phyloP scores from a whole-genome alignment of 2,113 vertebrate species.

The Gallinago paraguaiae region DNA sequence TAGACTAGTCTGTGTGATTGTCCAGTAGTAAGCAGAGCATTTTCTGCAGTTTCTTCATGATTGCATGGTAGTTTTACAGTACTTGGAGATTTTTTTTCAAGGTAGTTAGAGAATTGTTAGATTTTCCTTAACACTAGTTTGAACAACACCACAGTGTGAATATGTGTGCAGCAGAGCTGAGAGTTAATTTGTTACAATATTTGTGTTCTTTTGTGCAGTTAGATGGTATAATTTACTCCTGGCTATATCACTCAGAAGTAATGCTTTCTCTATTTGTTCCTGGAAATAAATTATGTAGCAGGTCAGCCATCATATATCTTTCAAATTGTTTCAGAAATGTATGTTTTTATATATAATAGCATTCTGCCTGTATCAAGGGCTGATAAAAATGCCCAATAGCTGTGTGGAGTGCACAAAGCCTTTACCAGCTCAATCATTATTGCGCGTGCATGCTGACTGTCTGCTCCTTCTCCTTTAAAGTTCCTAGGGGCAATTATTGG shows the following conservation, averaged over 20 bases:
- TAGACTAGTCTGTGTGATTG: not conserved
- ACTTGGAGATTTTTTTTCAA: not conserved
- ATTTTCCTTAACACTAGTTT: not conserved
- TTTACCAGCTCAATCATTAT: not conserved
- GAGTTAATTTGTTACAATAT: not conserved
- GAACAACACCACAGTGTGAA: not conserved
- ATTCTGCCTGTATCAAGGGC: not conserved
- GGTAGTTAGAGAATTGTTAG: not conserved
- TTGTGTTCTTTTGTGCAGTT: not conserved
- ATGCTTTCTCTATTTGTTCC: not conserved
- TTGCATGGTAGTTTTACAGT: not conserved
- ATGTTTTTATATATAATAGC: not conserved
- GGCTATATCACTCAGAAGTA: not conserved
- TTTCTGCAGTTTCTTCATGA: not conserved
- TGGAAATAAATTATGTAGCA: not conserved
- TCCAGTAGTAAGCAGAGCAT: not conserved
- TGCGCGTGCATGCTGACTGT: fast-evolving
- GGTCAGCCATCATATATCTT: not conserved
- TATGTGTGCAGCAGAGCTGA: not conserved
- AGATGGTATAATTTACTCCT: constrained; percentile 5
- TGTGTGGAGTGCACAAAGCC: not conserved
- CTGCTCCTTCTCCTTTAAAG: not conserved
- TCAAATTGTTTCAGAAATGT: not conserved
- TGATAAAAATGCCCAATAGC: not conserved
- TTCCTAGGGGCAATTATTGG: not conserved